Base-by-base conservation (phyloP, 2,113 vertebrate species). In the Elephas maximus region DNA sequence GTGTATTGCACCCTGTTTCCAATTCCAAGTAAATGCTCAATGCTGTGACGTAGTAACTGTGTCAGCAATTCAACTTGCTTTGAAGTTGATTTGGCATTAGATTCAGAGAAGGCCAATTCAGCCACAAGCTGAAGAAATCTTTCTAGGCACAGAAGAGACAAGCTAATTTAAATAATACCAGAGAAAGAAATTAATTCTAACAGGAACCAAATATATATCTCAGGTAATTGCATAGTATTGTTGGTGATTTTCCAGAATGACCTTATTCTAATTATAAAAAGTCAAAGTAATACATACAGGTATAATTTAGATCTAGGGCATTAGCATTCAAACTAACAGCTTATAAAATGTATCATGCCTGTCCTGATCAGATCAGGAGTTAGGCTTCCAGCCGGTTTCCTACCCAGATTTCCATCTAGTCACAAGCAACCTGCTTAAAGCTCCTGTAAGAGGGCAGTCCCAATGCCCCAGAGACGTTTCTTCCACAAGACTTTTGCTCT, bases 281-380 rank as follows among this genome's bases (percentile, higher is more conserved):
- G 30, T 2, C 30, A 76, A 94, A 74, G 30, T 79, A 62, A 74
- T 53, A 57, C 5, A 18, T 41, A 30, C n/a, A 89, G 53, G 62
- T 88, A 20, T 63, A 94, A 93, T 94, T 89, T 91, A 91, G 67
- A 85, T 79, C 60, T 89, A 65, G 69, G 69, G 44, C 53, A 95
- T 95, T 79, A 88, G 60, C 82, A 88, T 80, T 89, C 77, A 93
- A 91, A 96, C 88, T 91, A 94, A 45, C 33, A 82, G 65, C 79
- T 89, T 89, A 91, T 10, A 85, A 93, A 94, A 24, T 60, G 12
- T 53, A 3, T 88, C 78, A 82, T 84, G 63, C 33, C 88, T 69
- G 28, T 71, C 90, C 57, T 87, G 92, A 88, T 69, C 65, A 88
- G 71, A 87, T 12, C 20, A 14, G 10, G 67, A 85, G 82, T 89